Conservation (phyloP, 1,140 invertebrate genomes). For the Atta cephalotes region DNA sequence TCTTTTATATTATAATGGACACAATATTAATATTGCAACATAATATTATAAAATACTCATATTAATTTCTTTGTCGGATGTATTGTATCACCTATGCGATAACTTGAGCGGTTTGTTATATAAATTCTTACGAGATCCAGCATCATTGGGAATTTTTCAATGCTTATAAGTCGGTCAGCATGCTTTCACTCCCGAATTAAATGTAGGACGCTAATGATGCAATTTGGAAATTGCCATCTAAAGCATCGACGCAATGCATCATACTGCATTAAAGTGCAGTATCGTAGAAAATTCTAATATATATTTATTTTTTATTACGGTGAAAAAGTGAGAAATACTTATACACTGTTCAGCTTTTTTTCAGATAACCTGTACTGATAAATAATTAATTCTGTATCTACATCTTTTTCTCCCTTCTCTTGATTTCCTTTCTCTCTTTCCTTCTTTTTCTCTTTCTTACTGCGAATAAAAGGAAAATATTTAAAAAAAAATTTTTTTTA, state of each 20-base stretch:
- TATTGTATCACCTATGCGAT: background rate
- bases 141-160: constrained; percentile 43
- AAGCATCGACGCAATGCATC: background rate
- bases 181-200: constrained; percentile 60
- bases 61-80: background rate
- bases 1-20: too few species aligned
- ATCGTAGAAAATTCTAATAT: background rate
- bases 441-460: background rate
- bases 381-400: background rate
- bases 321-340: background rate
- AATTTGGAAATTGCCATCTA: constrained; percentile 36
- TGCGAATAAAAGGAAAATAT: background rate
- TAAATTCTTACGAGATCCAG: constrained; percentile 40
- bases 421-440: background rate
- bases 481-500: too few species aligned
- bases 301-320: background rate
- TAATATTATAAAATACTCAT: background rate
- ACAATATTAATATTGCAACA: background rate
- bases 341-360: background rate
- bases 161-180: constrained; percentile 31
- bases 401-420: background rate
- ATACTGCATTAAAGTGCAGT: background rate
- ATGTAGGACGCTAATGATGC: constrained; percentile 47
- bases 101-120: constrained; percentile 31
- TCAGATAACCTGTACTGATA: background rate